A percentile compares a stretch with the other conserved stretches of the same genome.
Evolutionary conservation across 2,888 invertebrate species (phyloP).

Genomic region (Poecilus cupreus): DNA sequence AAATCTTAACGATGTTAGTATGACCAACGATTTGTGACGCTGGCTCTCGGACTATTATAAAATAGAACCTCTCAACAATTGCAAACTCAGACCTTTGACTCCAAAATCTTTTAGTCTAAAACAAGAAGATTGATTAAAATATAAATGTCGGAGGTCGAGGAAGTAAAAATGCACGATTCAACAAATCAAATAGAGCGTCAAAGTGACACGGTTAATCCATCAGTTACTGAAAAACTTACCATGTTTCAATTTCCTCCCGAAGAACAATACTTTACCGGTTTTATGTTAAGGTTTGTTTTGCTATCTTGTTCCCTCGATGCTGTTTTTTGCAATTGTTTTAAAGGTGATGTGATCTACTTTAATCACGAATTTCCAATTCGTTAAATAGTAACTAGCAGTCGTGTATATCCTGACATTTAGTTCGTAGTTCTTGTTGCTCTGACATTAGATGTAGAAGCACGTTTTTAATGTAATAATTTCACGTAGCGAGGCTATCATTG

Average conservation of each 20-base stretch:
- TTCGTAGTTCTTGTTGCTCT: not conserved
- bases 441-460: not conserved
- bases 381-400: slow-evolving; percentile 25
- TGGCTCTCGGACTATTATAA: no score
- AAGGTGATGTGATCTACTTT: slow-evolving; percentile 31
- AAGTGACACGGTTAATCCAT: slow-evolving; percentile 6
- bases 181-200: slow-evolving; percentile 20
- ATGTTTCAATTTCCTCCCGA: slow-evolving; percentile 9
- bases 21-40: no score
- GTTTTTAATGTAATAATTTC: not conserved
- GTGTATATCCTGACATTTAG: not conserved
- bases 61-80: no score
- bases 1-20: no score
- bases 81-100: no score
- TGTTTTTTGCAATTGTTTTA: slow-evolving; percentile 16
- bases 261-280: not conserved
- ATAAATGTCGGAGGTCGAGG: no score
- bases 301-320: not conserved
- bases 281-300: not conserved
- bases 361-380: slow-evolving; percentile 11
- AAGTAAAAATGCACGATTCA: not conserved
- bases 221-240: not conserved
- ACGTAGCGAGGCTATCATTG: not conserved
- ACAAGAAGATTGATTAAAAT: no score
- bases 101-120: no score